These are phyloP conservation scores for Lethrus apterus DNA, from an alignment of 1,140 invertebrate species.

Conservation along the genomic window DNA sequence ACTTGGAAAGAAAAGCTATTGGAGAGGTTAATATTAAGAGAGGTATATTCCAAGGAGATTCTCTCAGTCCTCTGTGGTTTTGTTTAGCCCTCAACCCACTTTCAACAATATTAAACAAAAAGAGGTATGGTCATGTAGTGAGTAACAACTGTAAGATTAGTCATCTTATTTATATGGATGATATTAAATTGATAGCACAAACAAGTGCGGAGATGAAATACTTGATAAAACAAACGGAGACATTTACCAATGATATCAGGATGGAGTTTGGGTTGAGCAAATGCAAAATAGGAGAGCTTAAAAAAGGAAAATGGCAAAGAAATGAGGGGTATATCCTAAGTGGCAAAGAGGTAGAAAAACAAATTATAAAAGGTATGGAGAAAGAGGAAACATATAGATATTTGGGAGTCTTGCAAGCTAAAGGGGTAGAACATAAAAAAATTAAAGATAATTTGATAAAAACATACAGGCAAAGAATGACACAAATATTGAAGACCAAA, in stretches of 20 bases:
- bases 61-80: constrained; percentile 25
- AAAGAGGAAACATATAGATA: constrained; percentile 8
- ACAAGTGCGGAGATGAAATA: neutral
- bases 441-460: neutral
- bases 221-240: neutral
- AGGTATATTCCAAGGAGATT: constrained; percentile 26
- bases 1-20: neutral
- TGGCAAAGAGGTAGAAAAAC: neutral
- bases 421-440: neutral
- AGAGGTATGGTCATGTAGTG: too few species aligned
- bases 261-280: constrained; percentile 20
- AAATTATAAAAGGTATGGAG: constrained; percentile 8
- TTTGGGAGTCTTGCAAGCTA: neutral
- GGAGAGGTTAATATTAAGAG: neutral
- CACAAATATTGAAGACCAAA: neutral
- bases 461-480: neutral
- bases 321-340: neutral
- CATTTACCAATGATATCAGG: constrained; percentile 8
- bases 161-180: constrained; percentile 20
- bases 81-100: constrained; percentile 11
- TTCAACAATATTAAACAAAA: neutral
- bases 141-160: too few species aligned
- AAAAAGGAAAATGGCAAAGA: constrained; percentile 10
- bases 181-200: constrained; percentile 12
- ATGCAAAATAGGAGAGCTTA: constrained; percentile 11